Percentiles rank a stretch among this genome's conserved stretches.
Evolutionary conservation across 1,140 invertebrate species (phyloP).

Genomic region (Solenopsis fugax): DNA sequence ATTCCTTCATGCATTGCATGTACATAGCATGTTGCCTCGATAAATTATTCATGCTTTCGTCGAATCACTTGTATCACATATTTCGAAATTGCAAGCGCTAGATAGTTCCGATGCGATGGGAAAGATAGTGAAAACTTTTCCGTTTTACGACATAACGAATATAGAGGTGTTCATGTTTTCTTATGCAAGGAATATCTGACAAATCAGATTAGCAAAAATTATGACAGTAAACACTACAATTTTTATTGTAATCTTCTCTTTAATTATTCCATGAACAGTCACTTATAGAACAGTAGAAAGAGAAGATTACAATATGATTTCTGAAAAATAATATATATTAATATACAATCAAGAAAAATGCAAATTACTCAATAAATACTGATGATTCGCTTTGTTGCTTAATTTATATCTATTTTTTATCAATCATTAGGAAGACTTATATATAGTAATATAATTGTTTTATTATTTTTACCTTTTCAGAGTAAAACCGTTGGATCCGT

Average conservation of each 20-base stretch:
- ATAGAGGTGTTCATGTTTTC: constrained; percentile 61
- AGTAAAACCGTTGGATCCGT: constrained; percentile 25
- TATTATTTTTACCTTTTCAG: constrained; percentile 25
- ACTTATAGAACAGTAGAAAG: not conserved
- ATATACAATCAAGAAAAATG: not conserved
- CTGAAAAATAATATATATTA: not conserved
- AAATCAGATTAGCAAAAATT: constrained; percentile 5
- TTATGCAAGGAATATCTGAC: constrained; percentile 62
- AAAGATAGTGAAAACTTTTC: constrained; percentile 15
- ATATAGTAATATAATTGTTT: not conserved
- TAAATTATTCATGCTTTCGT: not conserved
- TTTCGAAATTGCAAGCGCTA: constrained; percentile 31
- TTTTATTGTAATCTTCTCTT: not conserved
- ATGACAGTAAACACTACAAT: not conserved
- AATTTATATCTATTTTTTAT: not conserved
- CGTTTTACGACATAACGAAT: constrained; percentile 44
- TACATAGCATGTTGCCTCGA: not conserved
- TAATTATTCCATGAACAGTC: not conserved
- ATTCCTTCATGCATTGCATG: not conserved
- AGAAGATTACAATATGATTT: constrained; percentile 13
- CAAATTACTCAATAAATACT: not conserved
- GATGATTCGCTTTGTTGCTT: not conserved
- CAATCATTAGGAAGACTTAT: not conserved
- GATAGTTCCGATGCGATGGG: not conserved
- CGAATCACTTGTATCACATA: not conserved